Evolutionary conservation across 2,888 invertebrate genomes (phyloP).

Genomic region (Dione juno): DNA sequence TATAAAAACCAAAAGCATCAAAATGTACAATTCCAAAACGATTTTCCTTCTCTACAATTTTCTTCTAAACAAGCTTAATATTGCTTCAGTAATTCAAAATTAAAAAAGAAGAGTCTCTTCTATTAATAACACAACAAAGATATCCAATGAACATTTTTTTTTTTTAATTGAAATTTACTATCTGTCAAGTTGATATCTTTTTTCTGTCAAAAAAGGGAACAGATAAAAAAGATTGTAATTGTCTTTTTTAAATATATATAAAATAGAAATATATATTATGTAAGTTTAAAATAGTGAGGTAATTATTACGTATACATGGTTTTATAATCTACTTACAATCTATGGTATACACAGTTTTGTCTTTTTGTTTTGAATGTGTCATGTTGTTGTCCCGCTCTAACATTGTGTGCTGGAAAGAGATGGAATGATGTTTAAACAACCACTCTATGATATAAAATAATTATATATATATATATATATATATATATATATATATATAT

Average conservation of each 20-base stretch:
- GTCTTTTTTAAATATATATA: slow-evolving; percentile 39
- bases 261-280: slow-evolving; percentile 47
- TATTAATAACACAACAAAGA: slow-evolving; percentile 6
- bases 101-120: slow-evolving; percentile 12
- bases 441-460: too few species aligned
- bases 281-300: slow-evolving; percentile 80
- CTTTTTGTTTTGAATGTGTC: slow-evolving; percentile 51
- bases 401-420: slow-evolving; percentile 35
- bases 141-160: background rate
- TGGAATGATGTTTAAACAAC: background rate
- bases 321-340: slow-evolving; percentile 57
- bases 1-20: background rate
- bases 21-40: slow-evolving; percentile 18
- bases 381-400: slow-evolving; percentile 38
- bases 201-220: slow-evolving; percentile 9
- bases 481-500: too few species aligned
- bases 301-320: slow-evolving; percentile 86
- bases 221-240: slow-evolving; percentile 31
- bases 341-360: slow-evolving; percentile 71
- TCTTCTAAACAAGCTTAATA: background rate
- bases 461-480: too few species aligned
- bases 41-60: slow-evolving; percentile 20
- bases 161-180: background rate
- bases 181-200: slow-evolving; percentile 4
- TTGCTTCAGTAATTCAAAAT: background rate